Conservation (phyloP, 2,888 invertebrate species). For the Drosophila cracens region DNA sequence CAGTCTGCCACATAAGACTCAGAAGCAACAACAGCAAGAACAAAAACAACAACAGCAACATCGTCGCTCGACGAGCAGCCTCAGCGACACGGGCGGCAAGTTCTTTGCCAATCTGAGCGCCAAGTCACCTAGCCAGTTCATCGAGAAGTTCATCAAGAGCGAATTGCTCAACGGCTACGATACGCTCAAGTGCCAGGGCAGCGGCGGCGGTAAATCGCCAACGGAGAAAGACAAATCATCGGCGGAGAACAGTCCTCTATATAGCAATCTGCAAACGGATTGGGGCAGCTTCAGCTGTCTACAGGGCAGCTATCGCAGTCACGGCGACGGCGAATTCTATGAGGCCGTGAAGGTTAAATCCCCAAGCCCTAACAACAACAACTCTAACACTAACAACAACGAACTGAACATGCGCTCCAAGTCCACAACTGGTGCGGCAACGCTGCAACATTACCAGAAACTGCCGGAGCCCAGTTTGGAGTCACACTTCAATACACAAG, state of each 20-base stretch:
- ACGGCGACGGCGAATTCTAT: conserved; percentile 81
- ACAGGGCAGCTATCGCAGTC: conserved; percentile 82
- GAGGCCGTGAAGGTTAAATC: conserved; percentile 71
- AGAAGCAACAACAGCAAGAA: conserved; percentile 35
- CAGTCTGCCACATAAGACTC: conserved; percentile 60
- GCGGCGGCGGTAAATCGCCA: conserved; percentile 25
- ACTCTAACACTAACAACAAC: conserved; percentile 22
- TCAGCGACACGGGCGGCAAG: conserved; percentile 62
- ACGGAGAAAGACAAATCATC: conserved; percentile 35
- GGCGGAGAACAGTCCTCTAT: conserved; percentile 44
- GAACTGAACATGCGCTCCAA: conserved; percentile 70
- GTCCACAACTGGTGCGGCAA: conserved; percentile 62
- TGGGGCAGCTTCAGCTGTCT: conserved; percentile 76
- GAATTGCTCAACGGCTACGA: conserved; percentile 82
- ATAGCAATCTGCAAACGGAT: conserved; percentile 64
- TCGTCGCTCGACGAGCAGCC: conserved; percentile 62
- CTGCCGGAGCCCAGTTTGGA: conserved; percentile 75
- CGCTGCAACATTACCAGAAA: conserved; percentile 77
- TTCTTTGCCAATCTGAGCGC: conserved; percentile 73
- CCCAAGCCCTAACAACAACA: conserved; percentile 31
- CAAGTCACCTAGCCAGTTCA: conserved; percentile 81
- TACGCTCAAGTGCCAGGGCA: conserved; percentile 69
- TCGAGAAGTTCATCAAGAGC: conserved; percentile 82
- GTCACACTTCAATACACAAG: conserved; percentile 73
- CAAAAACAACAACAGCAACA: conserved; percentile 33